phyloP scores from a whole-genome alignment of 2,113 vertebrate genomes.

The Pica pica region DNA sequence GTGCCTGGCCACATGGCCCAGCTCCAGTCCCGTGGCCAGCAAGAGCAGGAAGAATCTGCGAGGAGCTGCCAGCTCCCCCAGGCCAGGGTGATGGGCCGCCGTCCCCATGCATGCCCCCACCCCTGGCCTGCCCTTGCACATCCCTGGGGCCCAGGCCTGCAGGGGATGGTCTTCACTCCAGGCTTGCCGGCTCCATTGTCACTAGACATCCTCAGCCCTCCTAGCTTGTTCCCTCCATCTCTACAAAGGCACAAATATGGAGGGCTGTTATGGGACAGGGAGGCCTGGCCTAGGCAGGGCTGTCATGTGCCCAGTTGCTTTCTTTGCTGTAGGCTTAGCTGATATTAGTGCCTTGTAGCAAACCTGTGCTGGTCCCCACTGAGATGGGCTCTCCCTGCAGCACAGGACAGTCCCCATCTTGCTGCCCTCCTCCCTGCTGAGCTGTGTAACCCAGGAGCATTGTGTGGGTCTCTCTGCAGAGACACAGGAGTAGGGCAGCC shows the following conservation, averaged over 20 bases:
- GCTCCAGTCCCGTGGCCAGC: constrained; percentile 30
- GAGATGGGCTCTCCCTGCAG: not conserved
- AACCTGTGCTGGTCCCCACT: not conserved
- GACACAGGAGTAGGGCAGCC: not conserved
- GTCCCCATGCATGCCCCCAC: not conserved
- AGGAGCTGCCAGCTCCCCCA: constrained; percentile 37
- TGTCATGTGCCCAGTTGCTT: not conserved
- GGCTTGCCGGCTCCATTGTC: not conserved
- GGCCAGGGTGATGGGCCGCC: not conserved
- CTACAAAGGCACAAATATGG: not conserved
- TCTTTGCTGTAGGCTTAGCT: not conserved
- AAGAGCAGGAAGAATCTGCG: constrained; percentile 51
- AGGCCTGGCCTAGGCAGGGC: not conserved
- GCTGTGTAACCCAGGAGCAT: not conserved
- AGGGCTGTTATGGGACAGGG: not conserved
- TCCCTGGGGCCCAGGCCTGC: not conserved
- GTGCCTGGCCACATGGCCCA: not conserved
- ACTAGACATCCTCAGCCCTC: not conserved
- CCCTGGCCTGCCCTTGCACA: not conserved
- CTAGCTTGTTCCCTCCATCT: not conserved
- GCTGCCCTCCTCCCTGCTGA: not conserved
- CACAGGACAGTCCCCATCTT: not conserved
- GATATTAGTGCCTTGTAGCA: not conserved
- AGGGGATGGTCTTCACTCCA: not conserved
- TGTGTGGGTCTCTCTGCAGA: not conserved